Conservation (phyloP, 2,113 vertebrate species). For the Pelecanoides urinatrix region DNA sequence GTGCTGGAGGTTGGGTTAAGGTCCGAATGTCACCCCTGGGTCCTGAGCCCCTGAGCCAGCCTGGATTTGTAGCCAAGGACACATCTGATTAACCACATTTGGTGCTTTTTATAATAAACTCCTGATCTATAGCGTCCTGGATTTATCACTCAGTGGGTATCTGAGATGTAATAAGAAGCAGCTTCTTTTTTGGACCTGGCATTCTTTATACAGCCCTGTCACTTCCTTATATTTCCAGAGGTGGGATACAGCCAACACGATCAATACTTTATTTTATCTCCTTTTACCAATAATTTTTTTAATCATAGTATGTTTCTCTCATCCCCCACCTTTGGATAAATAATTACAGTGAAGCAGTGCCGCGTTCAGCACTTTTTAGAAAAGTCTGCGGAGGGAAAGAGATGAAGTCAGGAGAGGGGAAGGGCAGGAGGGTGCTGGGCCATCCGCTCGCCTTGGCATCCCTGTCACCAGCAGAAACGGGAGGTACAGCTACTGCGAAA, state of each 20-base stretch:
- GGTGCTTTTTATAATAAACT: background rate
- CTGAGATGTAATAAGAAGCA: constrained; percentile 13
- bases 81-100: background rate
- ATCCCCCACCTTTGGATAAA: constrained; percentile 5
- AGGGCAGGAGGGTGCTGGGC: background rate
- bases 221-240: constrained; percentile 8
- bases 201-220: constrained; percentile 36
- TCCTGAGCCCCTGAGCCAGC: background rate
- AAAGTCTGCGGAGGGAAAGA: background rate
- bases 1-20: background rate
- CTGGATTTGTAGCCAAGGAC: background rate
- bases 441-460: fast-evolving
- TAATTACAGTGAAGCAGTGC: background rate
- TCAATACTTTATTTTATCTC: constrained; percentile 63
- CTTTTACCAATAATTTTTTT: constrained; percentile 58
- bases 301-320: constrained; percentile 24
- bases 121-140: background rate
- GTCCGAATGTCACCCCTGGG: background rate
- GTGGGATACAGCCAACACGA: background rate
- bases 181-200: background rate
- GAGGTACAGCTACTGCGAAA: background rate
- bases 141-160: constrained; percentile 7
- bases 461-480: fast-evolving
- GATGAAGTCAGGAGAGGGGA: background rate
- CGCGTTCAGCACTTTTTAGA: constrained; percentile 24